These are phyloP conservation scores for Rhingia rostrata DNA, from an alignment of 2,888 invertebrate species.

Conservation along the genomic window DNA sequence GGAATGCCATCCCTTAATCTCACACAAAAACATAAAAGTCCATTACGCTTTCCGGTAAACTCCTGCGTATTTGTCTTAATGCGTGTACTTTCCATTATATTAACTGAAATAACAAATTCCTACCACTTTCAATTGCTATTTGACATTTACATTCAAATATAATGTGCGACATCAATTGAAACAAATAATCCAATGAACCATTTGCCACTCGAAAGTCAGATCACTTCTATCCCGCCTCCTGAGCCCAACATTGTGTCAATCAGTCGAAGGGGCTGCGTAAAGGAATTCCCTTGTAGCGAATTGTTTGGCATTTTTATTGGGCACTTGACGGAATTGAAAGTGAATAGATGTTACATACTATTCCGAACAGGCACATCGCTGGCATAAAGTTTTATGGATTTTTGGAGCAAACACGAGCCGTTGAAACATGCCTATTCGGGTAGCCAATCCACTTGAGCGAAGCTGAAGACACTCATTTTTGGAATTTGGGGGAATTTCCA, in stretches of 20 bases:
- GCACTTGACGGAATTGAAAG: slow-evolving; percentile 63
- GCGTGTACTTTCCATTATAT: slow-evolving; percentile 16
- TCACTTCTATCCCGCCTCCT: slow-evolving; percentile 15
- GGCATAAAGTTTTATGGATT: slow-evolving; percentile 60
- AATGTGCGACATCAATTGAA: slow-evolving; percentile 60
- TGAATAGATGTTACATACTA: slow-evolving; percentile 32
- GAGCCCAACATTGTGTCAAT: slow-evolving; percentile 60
- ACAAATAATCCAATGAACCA: slow-evolving; percentile 58
- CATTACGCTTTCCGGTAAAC: background rate
- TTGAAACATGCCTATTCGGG: too few species aligned
- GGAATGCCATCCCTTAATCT: too few species aligned
- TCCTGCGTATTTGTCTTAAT: slow-evolving; percentile 7
- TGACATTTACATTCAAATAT: slow-evolving; percentile 42
- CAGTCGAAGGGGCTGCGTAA: slow-evolving; percentile 47
- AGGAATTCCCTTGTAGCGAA: slow-evolving; percentile 34
- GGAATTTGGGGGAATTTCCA: background rate
- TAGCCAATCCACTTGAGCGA: too few species aligned
- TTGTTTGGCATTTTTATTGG: slow-evolving; percentile 65
- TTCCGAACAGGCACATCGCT: background rate
- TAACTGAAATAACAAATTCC: slow-evolving; percentile 20
- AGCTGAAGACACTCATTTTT: background rate
- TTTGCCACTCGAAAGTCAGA: slow-evolving; percentile 28
- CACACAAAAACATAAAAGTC: too few species aligned
- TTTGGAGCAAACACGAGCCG: slow-evolving; percentile 40
- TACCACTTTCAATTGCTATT: background rate